phyloP scores from a whole-genome alignment of 1,140 invertebrate genomes.

The Eriosoma lanigerum region DNA sequence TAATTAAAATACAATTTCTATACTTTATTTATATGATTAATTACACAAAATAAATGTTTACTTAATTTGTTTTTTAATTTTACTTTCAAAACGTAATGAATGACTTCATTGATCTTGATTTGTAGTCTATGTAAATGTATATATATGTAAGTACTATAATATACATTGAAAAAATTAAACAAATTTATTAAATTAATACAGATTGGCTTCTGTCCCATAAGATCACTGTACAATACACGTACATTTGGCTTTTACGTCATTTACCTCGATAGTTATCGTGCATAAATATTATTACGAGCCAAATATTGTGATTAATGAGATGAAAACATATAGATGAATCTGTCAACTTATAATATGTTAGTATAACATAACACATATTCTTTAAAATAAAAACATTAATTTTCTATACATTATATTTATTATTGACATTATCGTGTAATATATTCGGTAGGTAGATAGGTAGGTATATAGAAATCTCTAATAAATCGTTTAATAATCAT shows the following conservation, averaged over 20 bases:
- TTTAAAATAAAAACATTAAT: neutral
- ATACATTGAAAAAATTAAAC: neutral
- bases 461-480: too few species aligned
- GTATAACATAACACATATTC: neutral
- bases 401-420: neutral
- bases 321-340: neutral
- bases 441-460: too few species aligned
- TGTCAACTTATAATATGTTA: neutral
- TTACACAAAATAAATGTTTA: too few species aligned
- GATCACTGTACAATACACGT: neutral
- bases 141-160: neutral
- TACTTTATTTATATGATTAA: too few species aligned
- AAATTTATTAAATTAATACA: neutral
- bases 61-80: too few species aligned
- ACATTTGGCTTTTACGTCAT: slow-evolving; percentile 7
- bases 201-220: neutral
- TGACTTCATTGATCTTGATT: neutral
- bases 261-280: slow-evolving; percentile 7
- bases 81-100: neutral
- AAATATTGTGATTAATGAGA: slow-evolving; percentile 28
- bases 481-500: too few species aligned
- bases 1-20: too few species aligned
- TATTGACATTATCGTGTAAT: neutral
- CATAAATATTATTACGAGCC: neutral
- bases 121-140: too few species aligned